Percentiles rank a stretch among this genome's conserved stretches.
Evolutionary conservation across 2,888 invertebrate species (phyloP).

Genomic region (Archaeoteleia sp.): DNA sequence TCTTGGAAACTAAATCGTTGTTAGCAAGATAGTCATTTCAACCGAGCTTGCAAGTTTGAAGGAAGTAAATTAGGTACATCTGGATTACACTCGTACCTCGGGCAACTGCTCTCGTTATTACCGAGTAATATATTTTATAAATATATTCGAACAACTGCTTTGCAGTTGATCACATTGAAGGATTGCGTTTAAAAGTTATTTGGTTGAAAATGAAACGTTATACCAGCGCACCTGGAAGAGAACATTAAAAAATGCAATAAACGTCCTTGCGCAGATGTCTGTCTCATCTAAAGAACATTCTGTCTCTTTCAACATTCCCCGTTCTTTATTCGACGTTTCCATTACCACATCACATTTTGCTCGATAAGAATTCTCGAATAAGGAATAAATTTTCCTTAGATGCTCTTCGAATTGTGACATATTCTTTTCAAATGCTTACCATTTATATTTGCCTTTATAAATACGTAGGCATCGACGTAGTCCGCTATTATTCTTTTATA

Average conservation of each 20-base stretch:
- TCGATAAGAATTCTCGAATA: slow-evolving; percentile 31
- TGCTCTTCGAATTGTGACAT: slow-evolving; percentile 2
- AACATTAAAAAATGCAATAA: slow-evolving; percentile 36
- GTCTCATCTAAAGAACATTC: slow-evolving; percentile 16
- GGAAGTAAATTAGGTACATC: too few species aligned
- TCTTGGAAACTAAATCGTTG: too few species aligned
- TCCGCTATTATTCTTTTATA: too few species aligned
- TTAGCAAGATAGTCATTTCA: too few species aligned
- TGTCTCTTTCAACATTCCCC: slow-evolving; percentile 28
- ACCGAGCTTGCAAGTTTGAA: too few species aligned
- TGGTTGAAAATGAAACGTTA: slow-evolving; percentile 24
- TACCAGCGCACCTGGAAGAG: slow-evolving; percentile 19
- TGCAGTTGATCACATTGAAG: not conserved
- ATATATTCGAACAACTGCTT: too few species aligned
- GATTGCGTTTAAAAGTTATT: slow-evolving; percentile 25
- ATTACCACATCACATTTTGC: slow-evolving; percentile 14
- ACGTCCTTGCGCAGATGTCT: slow-evolving; percentile 28
- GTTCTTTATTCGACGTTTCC: slow-evolving; percentile 30
- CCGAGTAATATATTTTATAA: too few species aligned
- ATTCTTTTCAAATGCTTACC: slow-evolving; percentile 11
- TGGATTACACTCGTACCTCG: too few species aligned
- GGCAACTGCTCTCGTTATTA: too few species aligned
- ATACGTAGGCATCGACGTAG: too few species aligned
- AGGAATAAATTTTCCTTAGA: slow-evolving; percentile 1
- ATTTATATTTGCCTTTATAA: not conserved